A percentile compares a stretch with the other conserved stretches of the same genome.
Conservation (phyloP, 2,113 vertebrate genomes). For the Petrocephalus microphthalmus region DNA sequence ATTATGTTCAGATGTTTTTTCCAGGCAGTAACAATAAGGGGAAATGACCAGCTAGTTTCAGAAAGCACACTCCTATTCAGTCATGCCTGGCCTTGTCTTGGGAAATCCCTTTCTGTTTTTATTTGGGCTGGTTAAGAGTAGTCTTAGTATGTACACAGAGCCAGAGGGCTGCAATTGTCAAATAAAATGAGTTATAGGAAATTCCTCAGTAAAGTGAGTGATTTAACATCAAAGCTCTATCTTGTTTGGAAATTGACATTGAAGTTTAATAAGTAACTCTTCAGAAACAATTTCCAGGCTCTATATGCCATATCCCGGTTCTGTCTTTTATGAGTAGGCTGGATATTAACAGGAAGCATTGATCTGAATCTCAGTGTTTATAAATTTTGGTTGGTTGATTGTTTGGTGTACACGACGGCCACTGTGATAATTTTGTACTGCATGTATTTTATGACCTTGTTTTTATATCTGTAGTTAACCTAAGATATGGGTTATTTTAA, state of each 20-base stretch:
- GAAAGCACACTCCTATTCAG: neutral
- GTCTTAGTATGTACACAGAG: neutral
- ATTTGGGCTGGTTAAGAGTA: neutral
- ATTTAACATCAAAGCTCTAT: neutral
- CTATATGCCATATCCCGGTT: neutral
- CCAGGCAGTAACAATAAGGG: conserved; percentile 2
- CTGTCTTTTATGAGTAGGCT: neutral
- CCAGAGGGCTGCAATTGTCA: neutral
- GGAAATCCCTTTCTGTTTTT: conserved; percentile 7
- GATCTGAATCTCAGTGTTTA: neutral
- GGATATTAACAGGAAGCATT: neutral
- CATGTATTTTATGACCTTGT: neutral
- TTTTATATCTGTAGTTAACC: neutral
- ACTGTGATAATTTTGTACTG: neutral
- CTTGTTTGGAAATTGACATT: neutral
- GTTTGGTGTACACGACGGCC: neutral
- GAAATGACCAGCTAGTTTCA: neutral
- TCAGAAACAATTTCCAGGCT: neutral
- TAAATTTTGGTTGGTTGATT: neutral
- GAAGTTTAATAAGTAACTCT: neutral
- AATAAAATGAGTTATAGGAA: neutral
- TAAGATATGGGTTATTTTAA: neutral
- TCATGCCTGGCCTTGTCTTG: neutral
- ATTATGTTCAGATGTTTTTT: neutral
- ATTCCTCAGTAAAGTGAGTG: neutral